These are phyloP conservation scores for Volucella inanis DNA, from an alignment of 2,888 invertebrate genomes.

Conservation along the genomic window DNA sequence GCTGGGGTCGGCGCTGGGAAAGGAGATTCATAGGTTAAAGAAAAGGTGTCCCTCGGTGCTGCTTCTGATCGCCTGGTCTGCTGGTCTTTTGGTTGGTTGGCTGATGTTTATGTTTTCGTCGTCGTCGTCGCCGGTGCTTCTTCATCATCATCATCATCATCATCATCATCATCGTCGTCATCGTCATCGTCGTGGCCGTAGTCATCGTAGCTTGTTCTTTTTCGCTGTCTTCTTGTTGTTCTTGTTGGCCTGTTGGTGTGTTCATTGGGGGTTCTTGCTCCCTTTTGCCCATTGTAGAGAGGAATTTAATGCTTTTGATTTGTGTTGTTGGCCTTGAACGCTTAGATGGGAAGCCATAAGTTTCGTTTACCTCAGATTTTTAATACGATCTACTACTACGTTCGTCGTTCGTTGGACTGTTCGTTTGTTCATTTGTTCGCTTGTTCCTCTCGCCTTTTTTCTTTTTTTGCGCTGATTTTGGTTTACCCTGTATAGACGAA, in stretches of 20 bases:
- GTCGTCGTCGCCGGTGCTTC: background rate
- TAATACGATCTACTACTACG: constrained; percentile 44
- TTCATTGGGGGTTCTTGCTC: constrained; percentile 67
- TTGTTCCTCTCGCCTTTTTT: background rate
- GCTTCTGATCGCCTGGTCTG: background rate
- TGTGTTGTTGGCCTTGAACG: constrained; percentile 74
- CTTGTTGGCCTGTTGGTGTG: background rate
- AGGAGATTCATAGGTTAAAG: constrained; percentile 50
- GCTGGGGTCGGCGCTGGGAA: constrained; percentile 11
- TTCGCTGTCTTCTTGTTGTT: background rate
- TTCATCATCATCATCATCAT: background rate
- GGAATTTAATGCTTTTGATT: constrained; percentile 74
- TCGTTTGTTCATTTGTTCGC: constrained; percentile 23
- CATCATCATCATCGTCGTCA: background rate
- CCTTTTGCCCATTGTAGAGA: constrained; percentile 67
- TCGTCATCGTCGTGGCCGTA: background rate
- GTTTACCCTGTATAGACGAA: constrained; percentile 58
- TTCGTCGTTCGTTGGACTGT: too few relatives aligned
- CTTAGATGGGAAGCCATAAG: constrained; percentile 75
- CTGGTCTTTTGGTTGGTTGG: background rate
- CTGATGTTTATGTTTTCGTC: constrained; percentile 36
- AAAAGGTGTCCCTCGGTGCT: constrained; percentile 15
- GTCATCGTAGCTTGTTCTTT: too few relatives aligned
- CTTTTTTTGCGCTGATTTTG: constrained; percentile 26
- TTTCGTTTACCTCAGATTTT: constrained; percentile 74